Conservation (phyloP, 2,797 vertebrate genomes). For the Cynodonichthys magdalenae region DNA sequence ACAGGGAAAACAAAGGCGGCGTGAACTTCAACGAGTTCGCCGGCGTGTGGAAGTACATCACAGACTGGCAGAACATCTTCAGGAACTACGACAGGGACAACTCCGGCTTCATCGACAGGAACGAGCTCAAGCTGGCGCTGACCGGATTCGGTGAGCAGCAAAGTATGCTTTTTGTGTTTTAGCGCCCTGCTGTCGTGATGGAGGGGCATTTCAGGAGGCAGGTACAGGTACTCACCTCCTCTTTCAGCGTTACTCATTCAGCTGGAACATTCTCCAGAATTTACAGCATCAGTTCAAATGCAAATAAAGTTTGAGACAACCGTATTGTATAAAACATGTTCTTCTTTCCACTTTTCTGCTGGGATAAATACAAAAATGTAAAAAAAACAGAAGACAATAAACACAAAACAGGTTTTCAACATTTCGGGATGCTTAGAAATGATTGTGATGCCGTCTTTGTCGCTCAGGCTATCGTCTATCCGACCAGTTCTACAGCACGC, state of each 20-base stretch:
- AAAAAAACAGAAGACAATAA: neutral
- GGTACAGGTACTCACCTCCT: slow-evolving; percentile 3
- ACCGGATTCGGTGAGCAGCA: slow-evolving; percentile 94
- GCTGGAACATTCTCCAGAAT: neutral
- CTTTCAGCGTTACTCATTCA: neutral
- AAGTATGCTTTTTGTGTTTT: slow-evolving; percentile 55
- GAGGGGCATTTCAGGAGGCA: slow-evolving; percentile 7
- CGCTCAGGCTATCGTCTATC: slow-evolving; percentile 93
- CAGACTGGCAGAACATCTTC: slow-evolving; percentile 99
- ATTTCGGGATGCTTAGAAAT: neutral
- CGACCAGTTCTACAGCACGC: slow-evolving; percentile 94
- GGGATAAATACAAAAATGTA: neutral
- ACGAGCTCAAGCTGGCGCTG: slow-evolving; percentile 95
- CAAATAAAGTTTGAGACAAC: no score
- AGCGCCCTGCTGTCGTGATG: slow-evolving; percentile 36
- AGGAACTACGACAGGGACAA: slow-evolving; percentile 96
- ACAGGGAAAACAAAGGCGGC: slow-evolving; percentile 96
- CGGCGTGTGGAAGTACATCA: slow-evolving; percentile 98
- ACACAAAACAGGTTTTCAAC: no score
- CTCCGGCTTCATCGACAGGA: slow-evolving; percentile 98
- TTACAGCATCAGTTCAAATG: no score
- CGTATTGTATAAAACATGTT: no score
- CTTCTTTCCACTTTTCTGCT: no score
- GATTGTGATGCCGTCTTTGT: neutral
- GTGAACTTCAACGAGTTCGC: slow-evolving; percentile 98